Conservation (phyloP, 2,113 vertebrate genomes). For the Eubucco bourcierii region DNA sequence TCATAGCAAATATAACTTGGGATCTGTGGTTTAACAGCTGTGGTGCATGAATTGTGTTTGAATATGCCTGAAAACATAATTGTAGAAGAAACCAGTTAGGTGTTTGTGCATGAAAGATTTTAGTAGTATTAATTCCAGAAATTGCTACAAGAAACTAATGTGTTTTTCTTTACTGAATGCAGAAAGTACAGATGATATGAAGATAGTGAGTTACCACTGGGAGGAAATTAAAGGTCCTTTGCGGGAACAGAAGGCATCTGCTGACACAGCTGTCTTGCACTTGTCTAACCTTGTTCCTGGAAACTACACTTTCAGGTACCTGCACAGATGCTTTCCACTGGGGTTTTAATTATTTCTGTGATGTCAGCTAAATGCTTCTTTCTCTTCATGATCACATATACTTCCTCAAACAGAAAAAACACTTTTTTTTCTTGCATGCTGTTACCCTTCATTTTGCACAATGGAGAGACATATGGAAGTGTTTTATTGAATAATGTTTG, state of each 20-base stretch:
- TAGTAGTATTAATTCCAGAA: neutral
- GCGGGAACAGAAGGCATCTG: slow-evolving; percentile 64
- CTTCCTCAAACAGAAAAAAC: neutral
- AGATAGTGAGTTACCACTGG: slow-evolving; percentile 81
- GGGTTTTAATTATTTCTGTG: neutral
- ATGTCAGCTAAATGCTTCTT: neutral
- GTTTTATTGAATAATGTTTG: neutral
- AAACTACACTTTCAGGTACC: slow-evolving; percentile 84
- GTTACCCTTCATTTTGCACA: neutral
- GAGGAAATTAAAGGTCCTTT: slow-evolving; percentile 80
- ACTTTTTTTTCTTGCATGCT: neutral
- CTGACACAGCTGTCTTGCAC: slow-evolving; percentile 71
- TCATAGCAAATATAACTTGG: neutral
- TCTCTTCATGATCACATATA: neutral
- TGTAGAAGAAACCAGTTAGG: neutral
- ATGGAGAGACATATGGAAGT: neutral
- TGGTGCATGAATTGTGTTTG: neutral
- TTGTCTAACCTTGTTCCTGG: slow-evolving; percentile 77
- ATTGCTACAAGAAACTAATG: neutral
- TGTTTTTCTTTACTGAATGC: neutral
- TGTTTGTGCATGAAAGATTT: neutral
- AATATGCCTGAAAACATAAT: neutral
- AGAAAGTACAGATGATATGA: slow-evolving; percentile 81
- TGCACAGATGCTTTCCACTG: neutral
- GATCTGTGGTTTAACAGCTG: neutral